A percentile compares a stretch with the other conserved stretches of the same genome.
Conservation (phyloP, 2,113 vertebrate genomes). For the Equus quagga region DNA sequence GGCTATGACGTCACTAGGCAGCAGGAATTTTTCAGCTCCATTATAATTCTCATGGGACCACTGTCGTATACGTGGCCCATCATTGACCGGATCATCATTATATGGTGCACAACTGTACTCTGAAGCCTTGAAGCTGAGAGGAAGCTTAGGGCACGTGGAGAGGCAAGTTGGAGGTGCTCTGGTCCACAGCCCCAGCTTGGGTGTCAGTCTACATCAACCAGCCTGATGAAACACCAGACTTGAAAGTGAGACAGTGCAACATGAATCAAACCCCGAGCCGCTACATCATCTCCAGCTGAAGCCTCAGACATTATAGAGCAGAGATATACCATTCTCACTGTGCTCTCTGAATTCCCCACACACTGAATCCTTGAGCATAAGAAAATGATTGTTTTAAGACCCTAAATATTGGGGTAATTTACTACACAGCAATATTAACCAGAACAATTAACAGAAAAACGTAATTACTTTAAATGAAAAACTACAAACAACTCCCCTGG, state of each 20-base stretch:
- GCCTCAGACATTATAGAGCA: not conserved
- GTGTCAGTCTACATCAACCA: not conserved
- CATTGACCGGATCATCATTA: too few species aligned
- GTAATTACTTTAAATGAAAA: slow-evolving; percentile 29
- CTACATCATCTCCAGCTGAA: not conserved
- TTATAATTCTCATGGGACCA: too few species aligned
- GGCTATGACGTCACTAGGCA: too few species aligned
- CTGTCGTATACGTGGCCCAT: too few species aligned
- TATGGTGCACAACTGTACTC: not conserved
- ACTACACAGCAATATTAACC: not conserved
- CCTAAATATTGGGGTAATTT: not conserved
- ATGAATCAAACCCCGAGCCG: not conserved
- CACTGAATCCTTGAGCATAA: not conserved
- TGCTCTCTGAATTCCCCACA: not conserved
- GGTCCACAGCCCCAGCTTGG: not conserved
- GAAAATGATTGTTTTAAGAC: not conserved
- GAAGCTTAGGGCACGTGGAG: not conserved
- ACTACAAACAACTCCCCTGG: not conserved
- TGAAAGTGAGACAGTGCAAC: not conserved
- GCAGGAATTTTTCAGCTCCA: too few species aligned
- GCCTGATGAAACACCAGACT: not conserved
- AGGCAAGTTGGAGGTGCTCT: not conserved
- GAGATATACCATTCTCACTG: not conserved
- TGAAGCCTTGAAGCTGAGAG: not conserved
- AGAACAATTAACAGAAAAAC: slow-evolving; percentile 11